Base-by-base conservation (phyloP, 1,140 invertebrate species). In the Macrobrachium nipponense region DNA sequence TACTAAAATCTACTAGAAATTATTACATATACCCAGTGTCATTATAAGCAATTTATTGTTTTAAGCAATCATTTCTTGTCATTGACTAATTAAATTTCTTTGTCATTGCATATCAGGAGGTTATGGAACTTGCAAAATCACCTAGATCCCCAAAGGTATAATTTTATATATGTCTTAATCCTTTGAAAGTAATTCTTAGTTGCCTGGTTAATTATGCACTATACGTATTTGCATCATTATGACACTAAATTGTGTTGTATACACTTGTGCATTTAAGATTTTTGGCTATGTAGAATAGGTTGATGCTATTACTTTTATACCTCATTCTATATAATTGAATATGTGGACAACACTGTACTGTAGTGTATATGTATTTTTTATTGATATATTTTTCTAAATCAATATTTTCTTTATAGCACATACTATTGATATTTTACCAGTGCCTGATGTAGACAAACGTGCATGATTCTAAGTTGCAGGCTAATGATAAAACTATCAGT, bases 61-160 rank as follows among this genome's bases (percentile, higher is more conserved):
- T 51, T 51, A 8, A 51, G 51, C 12, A 17, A 43, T 70, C 36
- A 51, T 51, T 70, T 43, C 36, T 14, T 43, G 27, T 70, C n/a
- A 70, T 70, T 78, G 70, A 81, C 83, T 85, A 80, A 79, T 83
- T 61, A 64, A 17, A 18, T 36, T 73, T 61, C 78, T 27, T 76
- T 80, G 44, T 68, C 20, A 51, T 79, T 62, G 81, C 73, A 10
- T 72, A 23, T 68, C 82, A 84, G 82, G 82, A 84, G 73, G 82
- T 84, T 60, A 75, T 76, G 73, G 82, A 84, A 44, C 82, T 84
- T 62, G 59, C 82, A 27, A 84, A 84, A 62, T 84, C 82, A 59
- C 82, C 82, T 6, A 84, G 58, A 58, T 84, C 82, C 10, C 82
- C 82, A 10, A 84, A 84, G 82, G 82, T 84, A 84, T 66, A 27